Conservation (phyloP, 64 coral and sea anemone genomes). For the Porites lutea region DNA sequence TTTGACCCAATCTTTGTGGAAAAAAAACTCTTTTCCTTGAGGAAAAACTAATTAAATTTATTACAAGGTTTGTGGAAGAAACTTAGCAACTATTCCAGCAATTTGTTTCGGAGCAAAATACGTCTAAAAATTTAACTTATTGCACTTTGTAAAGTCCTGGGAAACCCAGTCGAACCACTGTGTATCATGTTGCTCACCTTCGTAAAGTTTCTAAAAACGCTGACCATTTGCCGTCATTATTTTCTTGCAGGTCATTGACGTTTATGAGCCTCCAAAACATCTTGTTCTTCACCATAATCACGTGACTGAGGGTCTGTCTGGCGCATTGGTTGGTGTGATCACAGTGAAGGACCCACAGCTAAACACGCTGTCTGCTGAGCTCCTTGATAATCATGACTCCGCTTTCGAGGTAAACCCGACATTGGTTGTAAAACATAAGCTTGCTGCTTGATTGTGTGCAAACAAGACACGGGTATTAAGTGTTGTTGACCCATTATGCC, state of each 20-base stretch:
- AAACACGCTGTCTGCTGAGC: slow-evolving; percentile 20
- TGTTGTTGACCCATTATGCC: too few species aligned
- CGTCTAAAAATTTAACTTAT: too few species aligned
- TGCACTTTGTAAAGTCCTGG: too few species aligned
- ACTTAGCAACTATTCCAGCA: neutral
- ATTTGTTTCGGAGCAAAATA: too few species aligned
- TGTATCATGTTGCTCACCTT: neutral
- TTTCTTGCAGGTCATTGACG: slow-evolving; percentile 67
- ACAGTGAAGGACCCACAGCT: slow-evolving; percentile 68
- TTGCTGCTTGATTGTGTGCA: neutral
- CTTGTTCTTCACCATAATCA: slow-evolving; percentile 83
- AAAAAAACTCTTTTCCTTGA: too few species aligned
- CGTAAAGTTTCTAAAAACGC: too few species aligned
- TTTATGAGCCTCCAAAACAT: slow-evolving; percentile 72
- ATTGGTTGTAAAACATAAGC: neutral
- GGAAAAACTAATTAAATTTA: too few species aligned
- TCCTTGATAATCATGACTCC: slow-evolving; percentile 31
- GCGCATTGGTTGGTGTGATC: slow-evolving; percentile 74
- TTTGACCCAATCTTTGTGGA: too few species aligned
- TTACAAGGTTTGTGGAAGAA: neutral
- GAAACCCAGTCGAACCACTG: too few species aligned
- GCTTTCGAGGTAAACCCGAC: slow-evolving; percentile 42
- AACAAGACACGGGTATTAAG: too few species aligned
- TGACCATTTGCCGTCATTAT: neutral
- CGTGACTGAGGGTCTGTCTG: slow-evolving; percentile 59